Evolutionary conservation across 2,888 invertebrate genomes (phyloP).

Genomic region (Diaprepes abbreviatus): DNA sequence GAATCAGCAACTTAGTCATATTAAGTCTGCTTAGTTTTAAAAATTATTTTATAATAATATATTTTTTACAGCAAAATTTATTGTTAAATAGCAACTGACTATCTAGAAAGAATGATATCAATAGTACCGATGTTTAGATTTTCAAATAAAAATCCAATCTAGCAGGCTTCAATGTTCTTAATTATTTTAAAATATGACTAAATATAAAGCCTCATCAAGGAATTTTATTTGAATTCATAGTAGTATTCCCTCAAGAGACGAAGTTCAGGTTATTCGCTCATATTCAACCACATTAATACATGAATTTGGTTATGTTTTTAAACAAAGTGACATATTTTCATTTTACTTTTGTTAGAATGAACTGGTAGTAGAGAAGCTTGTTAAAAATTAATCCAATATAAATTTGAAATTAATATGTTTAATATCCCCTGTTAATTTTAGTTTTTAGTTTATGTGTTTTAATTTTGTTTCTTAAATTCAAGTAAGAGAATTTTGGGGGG

Average conservation of each 20-base stretch:
- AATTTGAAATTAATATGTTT: conserved; percentile 45
- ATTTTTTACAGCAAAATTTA: conserved; percentile 19
- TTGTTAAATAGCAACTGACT: conserved; percentile 19
- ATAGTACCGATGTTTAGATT: conserved; percentile 11
- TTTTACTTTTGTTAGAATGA: conserved; percentile 31
- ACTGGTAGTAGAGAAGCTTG: conserved; percentile 44
- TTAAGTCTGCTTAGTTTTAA: conserved; percentile 17
- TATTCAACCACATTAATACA: conserved; percentile 54
- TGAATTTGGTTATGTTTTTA: conserved; percentile 54
- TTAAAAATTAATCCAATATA: conserved; percentile 35
- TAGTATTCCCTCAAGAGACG: conserved; percentile 63
- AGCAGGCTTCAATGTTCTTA: neutral
- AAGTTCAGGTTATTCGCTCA: conserved; percentile 58
- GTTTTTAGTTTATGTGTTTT: conserved; percentile 16
- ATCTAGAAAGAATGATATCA: conserved; percentile 21
- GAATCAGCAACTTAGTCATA: neutral
- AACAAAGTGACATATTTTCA: conserved; percentile 20
- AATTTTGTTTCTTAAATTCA: conserved; percentile 13
- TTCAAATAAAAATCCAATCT: conserved; percentile 30
- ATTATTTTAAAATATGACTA: neutral
- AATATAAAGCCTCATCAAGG: too few species aligned
- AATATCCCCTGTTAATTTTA: conserved; percentile 54
- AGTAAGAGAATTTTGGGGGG: neutral
- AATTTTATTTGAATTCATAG: conserved; percentile 36
- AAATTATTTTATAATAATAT: conserved; percentile 1